These are phyloP conservation scores for Megalopta genalis DNA, from an alignment of 1,140 invertebrate genomes.

Conservation along the genomic window DNA sequence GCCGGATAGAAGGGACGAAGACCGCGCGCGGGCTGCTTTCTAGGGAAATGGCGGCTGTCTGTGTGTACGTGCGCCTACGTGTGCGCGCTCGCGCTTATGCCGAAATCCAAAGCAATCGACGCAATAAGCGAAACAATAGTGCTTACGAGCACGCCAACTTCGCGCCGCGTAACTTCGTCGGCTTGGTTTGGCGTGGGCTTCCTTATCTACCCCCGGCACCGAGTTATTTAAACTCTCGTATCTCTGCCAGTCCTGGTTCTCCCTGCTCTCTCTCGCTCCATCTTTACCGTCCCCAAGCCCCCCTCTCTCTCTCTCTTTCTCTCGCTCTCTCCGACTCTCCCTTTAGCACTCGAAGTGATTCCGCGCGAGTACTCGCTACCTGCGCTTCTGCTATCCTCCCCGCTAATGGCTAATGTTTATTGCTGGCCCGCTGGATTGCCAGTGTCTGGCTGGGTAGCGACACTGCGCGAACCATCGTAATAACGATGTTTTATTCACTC, in stretches of 20 bases:
- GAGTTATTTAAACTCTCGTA: conserved; percentile 71
- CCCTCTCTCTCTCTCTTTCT: too few relatives aligned
- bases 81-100: conserved; percentile 45
- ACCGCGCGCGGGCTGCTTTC: background rate
- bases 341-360: background rate
- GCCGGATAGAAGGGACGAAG: conserved; percentile 19
- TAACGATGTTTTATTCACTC: conserved; percentile 38
- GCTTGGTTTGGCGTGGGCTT: conserved; percentile 44
- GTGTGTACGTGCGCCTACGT: background rate
- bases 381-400: conserved; percentile 22
- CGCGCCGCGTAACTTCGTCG: conserved; percentile 54
- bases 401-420: conserved; percentile 57
- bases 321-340: too few relatives aligned
- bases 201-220: conserved; percentile 56
- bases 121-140: conserved; percentile 71
- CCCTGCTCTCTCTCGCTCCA: background rate
- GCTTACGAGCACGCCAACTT: conserved; percentile 66
- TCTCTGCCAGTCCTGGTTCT: conserved; percentile 48
- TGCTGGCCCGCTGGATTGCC: conserved; percentile 34
- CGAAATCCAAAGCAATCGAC: conserved; percentile 65
- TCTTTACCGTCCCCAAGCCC: too few relatives aligned
- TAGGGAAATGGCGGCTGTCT: conserved; percentile 2
- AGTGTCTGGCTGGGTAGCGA: conserved; percentile 26
- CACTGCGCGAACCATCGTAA: background rate
- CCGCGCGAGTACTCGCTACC: conserved; percentile 30